Conservation (phyloP, 2,113 vertebrate species). For the Urocitellus parryii region DNA sequence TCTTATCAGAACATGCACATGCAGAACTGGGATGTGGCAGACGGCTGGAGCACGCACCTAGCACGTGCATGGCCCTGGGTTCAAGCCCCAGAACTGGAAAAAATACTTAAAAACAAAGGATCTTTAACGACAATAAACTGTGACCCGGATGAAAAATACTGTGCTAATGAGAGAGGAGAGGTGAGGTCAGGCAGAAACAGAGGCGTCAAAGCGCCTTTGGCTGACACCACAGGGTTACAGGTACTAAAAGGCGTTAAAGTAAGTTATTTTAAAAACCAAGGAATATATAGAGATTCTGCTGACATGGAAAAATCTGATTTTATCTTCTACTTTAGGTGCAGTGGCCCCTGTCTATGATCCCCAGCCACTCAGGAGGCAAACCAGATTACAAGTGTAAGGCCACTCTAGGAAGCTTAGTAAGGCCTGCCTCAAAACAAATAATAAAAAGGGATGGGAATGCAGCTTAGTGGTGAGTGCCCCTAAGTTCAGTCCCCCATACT, state of each 20-base stretch:
- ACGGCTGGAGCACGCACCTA: no score
- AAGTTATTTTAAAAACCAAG: background rate
- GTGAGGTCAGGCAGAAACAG: background rate
- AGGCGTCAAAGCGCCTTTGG: background rate
- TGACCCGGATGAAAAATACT: background rate
- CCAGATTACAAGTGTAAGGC: background rate
- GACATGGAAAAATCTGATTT: background rate
- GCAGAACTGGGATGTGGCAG: no score
- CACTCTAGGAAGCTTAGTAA: background rate
- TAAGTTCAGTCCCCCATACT: background rate
- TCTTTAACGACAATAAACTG: background rate
- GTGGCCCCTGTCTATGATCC: background rate
- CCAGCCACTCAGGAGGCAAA: background rate
- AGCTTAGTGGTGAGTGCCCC: background rate
- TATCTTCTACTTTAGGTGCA: background rate
- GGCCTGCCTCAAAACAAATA: background rate
- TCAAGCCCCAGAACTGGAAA: no score
- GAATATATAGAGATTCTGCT: background rate
- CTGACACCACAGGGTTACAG: rapidly evolving
- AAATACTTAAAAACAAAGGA: no score
- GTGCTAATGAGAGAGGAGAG: background rate
- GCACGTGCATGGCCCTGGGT: no score
- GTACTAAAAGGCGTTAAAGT: background rate
- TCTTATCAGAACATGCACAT: background rate
- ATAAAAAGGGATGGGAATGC: background rate